Conservation (phyloP, 2,113 vertebrate species). For the Tragelaphus buxtoni region DNA sequence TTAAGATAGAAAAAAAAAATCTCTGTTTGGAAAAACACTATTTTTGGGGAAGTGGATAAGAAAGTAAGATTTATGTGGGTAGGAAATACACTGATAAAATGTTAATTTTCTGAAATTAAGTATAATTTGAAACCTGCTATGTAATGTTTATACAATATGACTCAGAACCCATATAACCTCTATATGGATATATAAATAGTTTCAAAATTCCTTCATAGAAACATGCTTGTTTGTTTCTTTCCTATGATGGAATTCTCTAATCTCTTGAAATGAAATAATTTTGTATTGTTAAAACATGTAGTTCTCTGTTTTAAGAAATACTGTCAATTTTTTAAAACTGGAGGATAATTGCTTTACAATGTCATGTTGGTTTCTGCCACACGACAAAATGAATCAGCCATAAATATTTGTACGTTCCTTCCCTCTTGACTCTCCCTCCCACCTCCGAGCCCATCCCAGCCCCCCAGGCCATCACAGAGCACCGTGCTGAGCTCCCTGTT, state of each 20-base stretch:
- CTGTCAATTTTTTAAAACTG: not conserved
- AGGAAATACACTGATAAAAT: not conserved
- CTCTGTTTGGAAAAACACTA: not conserved
- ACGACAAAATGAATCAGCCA: not conserved
- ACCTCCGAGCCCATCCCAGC: not conserved
- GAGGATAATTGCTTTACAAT: not conserved
- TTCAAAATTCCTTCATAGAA: not conserved
- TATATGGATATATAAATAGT: not conserved
- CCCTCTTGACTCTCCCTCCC: not conserved
- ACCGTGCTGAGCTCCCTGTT: not conserved
- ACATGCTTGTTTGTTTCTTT: not conserved
- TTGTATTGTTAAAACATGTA: slow-evolving; percentile 1
- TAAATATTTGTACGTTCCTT: not conserved
- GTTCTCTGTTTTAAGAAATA: not conserved
- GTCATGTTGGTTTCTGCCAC: not conserved
- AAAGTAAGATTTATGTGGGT: slow-evolving; percentile 2
- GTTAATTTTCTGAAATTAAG: slow-evolving; percentile 27
- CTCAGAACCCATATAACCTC: not conserved
- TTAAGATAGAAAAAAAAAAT: not conserved
- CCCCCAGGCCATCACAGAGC: not conserved
- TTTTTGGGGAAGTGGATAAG: not conserved
- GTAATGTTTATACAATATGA: not conserved
- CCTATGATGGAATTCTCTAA: not conserved
- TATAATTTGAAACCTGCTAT: not conserved
- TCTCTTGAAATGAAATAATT: not conserved